These are phyloP conservation scores for Leptopilina boulardi DNA, from an alignment of 1,140 invertebrate genomes.

Conservation along the genomic window DNA sequence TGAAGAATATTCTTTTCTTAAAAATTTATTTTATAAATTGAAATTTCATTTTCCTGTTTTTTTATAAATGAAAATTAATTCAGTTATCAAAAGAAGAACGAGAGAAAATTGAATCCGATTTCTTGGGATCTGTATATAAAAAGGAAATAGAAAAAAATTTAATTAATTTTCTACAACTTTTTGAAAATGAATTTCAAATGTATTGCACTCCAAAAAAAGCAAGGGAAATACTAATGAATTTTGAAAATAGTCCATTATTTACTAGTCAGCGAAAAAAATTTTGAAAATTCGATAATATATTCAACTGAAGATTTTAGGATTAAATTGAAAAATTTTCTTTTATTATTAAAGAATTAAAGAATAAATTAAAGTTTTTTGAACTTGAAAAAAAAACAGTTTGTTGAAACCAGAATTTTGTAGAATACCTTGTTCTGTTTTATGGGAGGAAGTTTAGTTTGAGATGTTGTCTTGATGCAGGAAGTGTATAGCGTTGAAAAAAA, in stretches of 20 bases:
- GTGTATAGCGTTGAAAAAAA: conserved; percentile 7
- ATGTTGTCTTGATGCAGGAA: conserved; percentile 26
- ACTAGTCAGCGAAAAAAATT: too few species aligned
- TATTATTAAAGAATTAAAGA: too few species aligned
- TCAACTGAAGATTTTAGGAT: too few species aligned
- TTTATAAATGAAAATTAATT: not conserved
- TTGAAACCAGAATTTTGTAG: not conserved
- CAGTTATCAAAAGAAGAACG: conserved; percentile 47
- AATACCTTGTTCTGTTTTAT: not conserved
- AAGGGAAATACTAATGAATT: conserved; percentile 45
- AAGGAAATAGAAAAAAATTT: conserved; percentile 52
- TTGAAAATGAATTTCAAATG: conserved; percentile 52
- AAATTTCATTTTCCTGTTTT: too few species aligned
- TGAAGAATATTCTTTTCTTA: not conserved
- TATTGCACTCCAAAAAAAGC: conserved; percentile 51
- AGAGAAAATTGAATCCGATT: conserved; percentile 43
- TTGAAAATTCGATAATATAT: not conserved
- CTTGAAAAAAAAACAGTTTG: not conserved
- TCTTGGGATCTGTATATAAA: conserved; percentile 49
- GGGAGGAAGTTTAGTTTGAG: conserved; percentile 8
- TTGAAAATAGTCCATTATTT: conserved; percentile 49
- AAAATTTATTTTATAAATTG: too few species aligned
- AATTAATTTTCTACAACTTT: conserved; percentile 54
- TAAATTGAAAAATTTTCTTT: too few species aligned
- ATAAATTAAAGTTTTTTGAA: not conserved